Percentiles rank a stretch among this genome's conserved stretches.
Evolutionary conservation across 2,888 invertebrate genomes (phyloP).

Genomic region (Mimumesa dahlbomi): DNA sequence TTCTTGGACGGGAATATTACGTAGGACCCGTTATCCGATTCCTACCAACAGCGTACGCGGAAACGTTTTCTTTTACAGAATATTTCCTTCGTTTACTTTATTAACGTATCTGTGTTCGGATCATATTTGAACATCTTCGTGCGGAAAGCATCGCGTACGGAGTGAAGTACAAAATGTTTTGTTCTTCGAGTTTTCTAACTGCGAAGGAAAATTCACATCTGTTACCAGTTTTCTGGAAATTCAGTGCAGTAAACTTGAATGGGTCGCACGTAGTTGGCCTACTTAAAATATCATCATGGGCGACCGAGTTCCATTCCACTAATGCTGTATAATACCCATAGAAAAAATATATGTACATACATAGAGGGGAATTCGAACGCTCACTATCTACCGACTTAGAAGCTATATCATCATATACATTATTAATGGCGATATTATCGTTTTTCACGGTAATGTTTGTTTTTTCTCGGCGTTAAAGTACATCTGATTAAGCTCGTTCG

Average conservation of each 20-base stretch:
- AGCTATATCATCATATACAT: background rate
- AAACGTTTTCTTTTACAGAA: conserved; percentile 4
- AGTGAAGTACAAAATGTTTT: background rate
- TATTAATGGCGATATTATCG: background rate
- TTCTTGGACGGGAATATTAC: conserved; percentile 25
- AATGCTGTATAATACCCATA: background rate
- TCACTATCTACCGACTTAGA: background rate
- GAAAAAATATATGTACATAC: background rate
- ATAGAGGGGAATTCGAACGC: background rate
- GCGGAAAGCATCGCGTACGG: background rate
- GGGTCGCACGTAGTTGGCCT: conserved; percentile 1
- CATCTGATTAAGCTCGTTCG: no score
- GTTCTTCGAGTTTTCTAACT: background rate
- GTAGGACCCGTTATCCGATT: conserved; percentile 13
- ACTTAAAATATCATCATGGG: background rate
- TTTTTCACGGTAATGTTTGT: background rate
- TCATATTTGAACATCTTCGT: background rate
- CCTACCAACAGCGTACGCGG: background rate
- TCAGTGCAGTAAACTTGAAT: conserved; percentile 1
- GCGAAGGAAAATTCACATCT: background rate
- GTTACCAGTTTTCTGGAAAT: no score
- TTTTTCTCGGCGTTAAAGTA: no score
- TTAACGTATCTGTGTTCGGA: background rate
- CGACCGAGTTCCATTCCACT: background rate
- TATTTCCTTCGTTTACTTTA: background rate